Base-by-base conservation (phyloP, 2,888 invertebrate species). In the Diabrotica balteata region DNA sequence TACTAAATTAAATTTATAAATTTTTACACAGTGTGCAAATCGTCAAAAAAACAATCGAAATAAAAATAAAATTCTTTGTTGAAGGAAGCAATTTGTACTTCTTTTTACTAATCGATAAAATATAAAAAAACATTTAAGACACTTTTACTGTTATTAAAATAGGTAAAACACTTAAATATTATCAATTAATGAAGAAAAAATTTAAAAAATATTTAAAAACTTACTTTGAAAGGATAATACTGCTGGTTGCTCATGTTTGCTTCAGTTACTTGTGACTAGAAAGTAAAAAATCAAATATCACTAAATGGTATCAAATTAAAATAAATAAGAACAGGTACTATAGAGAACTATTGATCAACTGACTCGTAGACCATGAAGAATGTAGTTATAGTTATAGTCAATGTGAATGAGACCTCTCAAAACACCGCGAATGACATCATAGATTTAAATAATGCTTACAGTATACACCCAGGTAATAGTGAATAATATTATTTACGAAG, bases 191-290 rank as follows among this genome's bases (percentile, higher is more conserved):
- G 3, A 32, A 0, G 5, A 32, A 1, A 32, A 32, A 32, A 32
- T 32, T 1, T 32, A 32, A 32, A 32, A 32, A 32, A 32, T 32
- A 2, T 32, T 32, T 5, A 32, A 32, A 46, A 52, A 76, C 88
- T 90, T 84, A 93, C 93, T 90, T 93, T 93, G 90, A 93, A 93
- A 80, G 93, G 93, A 85, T 93, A 93, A 85, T 93, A 93, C 85
- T 93, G 92, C 80, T 92, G 91, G 83, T 91, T 90, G 85, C 76
- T 78, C 80, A 80, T 80, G 70, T 72, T 64, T 80, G 73, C 54
- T 67, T 63, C 50, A 54, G 71, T 63, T 72, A 9, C 61, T 68
- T 69, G 67, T 72, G 73, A 76, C 77, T 78, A 77, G 73, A 78
- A 77, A 58, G 58, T 69, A 72, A 70, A 70, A 74, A 72, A 60